Evolutionary conservation across 2,113 vertebrate species (phyloP).

Genomic region (Tyrannus savana): DNA sequence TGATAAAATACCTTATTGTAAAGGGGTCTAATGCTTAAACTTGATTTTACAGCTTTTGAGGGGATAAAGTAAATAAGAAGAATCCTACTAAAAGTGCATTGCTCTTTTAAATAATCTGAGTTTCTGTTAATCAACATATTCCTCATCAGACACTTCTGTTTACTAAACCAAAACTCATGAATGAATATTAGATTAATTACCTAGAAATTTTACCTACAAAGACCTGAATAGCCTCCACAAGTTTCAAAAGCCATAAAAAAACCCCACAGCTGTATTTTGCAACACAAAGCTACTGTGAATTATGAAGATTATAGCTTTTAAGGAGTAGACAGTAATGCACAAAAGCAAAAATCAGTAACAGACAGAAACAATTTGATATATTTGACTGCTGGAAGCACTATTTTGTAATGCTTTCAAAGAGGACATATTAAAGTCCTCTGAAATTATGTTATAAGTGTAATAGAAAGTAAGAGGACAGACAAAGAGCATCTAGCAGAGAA

Average conservation of each 20-base stretch:
- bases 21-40: neutral
- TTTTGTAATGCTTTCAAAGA: neutral
- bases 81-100: neutral
- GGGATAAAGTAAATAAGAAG: neutral
- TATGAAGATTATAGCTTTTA: neutral
- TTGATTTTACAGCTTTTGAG: neutral
- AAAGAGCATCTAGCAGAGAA: neutral
- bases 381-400: neutral
- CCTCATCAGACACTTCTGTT: neutral
- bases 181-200: neutral
- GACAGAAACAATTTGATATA: neutral
- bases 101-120: neutral
- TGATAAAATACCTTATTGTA: neutral
- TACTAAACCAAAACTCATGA: neutral
- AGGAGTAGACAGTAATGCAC: neutral
- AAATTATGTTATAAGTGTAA: neutral
- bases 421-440: neutral
- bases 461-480: neutral
- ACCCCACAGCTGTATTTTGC: accelerated
- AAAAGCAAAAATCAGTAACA: neutral
- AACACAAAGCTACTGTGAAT: neutral
- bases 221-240: neutral
- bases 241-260: neutral
- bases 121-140: neutral
- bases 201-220: neutral